Evolutionary conservation across 2,888 invertebrate genomes (phyloP).

Genomic region (Tetragonula carbonaria): DNA sequence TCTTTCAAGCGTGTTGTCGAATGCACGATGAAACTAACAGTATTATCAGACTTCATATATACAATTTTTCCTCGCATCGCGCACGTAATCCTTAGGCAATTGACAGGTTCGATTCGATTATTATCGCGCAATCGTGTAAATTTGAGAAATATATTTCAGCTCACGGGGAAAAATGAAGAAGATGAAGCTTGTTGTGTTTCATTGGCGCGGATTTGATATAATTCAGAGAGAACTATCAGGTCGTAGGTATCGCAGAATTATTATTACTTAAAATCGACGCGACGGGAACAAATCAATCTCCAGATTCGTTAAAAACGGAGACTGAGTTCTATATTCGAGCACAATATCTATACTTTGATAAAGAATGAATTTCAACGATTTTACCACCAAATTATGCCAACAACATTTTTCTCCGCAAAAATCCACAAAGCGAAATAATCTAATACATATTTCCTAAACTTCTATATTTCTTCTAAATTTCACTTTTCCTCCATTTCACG

Average conservation of each 20-base stretch:
- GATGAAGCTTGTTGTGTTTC: neutral
- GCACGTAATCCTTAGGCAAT: neutral
- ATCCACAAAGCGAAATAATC: neutral
- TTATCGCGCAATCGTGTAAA: neutral
- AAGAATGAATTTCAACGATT: conserved; percentile 21
- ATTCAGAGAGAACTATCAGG: conserved; percentile 7
- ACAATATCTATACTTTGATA: neutral
- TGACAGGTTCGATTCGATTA: neutral
- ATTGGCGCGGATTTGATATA: neutral
- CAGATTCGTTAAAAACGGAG: conserved; percentile 5
- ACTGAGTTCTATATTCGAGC: conserved; percentile 1
- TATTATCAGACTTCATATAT: conserved; percentile 37
- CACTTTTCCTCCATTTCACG: neutral
- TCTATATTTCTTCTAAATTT: neutral
- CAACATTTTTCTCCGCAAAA: neutral
- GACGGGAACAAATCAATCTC: conserved; percentile 6
- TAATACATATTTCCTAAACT: conserved; percentile 10
- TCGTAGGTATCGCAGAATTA: neutral
- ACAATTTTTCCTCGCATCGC: conserved; percentile 17
- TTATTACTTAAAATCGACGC: conserved; percentile 26
- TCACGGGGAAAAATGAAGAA: neutral
- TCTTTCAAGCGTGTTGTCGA: conserved; percentile 75
- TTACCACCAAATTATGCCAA: neutral
- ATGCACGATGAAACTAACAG: conserved; percentile 52
- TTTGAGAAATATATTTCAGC: neutral